Conservation (phyloP, 1,140 invertebrate genomes). For the Meloidogyne exigua region DNA sequence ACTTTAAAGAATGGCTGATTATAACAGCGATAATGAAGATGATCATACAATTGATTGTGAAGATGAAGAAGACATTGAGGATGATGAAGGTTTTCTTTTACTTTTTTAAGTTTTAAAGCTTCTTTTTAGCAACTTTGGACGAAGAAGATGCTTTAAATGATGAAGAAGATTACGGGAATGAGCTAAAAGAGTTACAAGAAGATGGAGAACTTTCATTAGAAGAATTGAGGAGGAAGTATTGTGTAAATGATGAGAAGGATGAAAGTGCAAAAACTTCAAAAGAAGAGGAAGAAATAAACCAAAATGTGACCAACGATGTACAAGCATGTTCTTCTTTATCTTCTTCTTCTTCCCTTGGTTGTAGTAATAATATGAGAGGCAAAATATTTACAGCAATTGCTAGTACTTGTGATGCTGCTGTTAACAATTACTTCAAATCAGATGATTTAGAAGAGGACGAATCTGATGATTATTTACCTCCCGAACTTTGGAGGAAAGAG, state of each 20-base stretch:
- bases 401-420: neutral
- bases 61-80: conserved; percentile 24
- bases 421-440: conserved; percentile 17
- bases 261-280: conserved; percentile 8
- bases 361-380: neutral
- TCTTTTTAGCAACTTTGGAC: conserved; percentile 25
- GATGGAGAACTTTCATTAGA: conserved; percentile 14
- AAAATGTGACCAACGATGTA: neutral
- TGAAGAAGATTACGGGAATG: conserved; percentile 28
- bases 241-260: neutral
- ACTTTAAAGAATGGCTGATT: neutral
- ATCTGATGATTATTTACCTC: conserved; percentile 22
- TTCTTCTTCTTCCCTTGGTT: neutral
- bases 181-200: conserved; percentile 19
- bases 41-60: conserved; percentile 10
- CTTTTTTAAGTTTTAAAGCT: neutral
- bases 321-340: neutral
- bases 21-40: conserved; percentile 18
- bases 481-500: conserved; percentile 14
- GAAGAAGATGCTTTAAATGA: conserved; percentile 27
- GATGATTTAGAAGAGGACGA: conserved; percentile 32
- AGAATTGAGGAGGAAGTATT: conserved; percentile 25
- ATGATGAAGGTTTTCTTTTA: conserved; percentile 29
- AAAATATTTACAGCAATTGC: conserved; percentile 23
- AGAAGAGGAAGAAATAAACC: neutral